Evolutionary conservation across 2,113 vertebrate genomes (phyloP), one percentile per base, ranked within the genome.

Genomic region (Atherinomorus stipes): DNA sequence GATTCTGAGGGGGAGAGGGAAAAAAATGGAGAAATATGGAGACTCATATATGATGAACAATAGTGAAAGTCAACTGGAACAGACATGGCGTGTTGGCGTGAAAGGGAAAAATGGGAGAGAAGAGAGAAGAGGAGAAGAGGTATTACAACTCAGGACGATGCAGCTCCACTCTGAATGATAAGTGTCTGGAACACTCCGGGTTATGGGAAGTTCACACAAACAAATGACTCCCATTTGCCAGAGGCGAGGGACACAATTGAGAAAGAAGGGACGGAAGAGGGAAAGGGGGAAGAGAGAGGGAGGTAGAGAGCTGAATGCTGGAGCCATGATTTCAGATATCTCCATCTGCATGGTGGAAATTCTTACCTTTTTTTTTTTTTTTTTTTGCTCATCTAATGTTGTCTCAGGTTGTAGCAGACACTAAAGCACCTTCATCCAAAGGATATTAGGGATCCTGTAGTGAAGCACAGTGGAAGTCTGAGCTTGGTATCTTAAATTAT

Each of bases 171-270:
- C 89, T 91, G 91, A 93, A 92, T 93, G 90, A 92, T 93, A 93
- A 93, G 89, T 93, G 90, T 91, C 90, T 89, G 69, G 63, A 70
- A 74, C 80, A 65, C 83, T 53, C 81, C 73, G 76, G 91, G 90
- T 93, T 93, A 93, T 91, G 89, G 88, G 87, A 93, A 93, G 91
- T 93, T 93, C 91, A 91, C 90, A 86, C 90, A 93, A 93, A 93
- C 91, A 93, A 93, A 93, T 91, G 91, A 90, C 85, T 89, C 85
- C 89, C 85, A 93, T 93, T 93, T 91, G 87, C 91, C 78, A 78
- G 90, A 89, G 87, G 90, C 89, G 85, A 89, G 89, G 86, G 90
- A 91, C 90, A 90, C 90, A 90, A 89, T 89, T 82, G 91, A 91
- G 90, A 86, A 89, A 78, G 89, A 83, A 81, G 74, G 81, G 80